Percentiles rank a stretch among this genome's conserved stretches.
phyloP scores from a whole-genome alignment of 1,140 invertebrate species.

The Harpegnathos saltator region DNA sequence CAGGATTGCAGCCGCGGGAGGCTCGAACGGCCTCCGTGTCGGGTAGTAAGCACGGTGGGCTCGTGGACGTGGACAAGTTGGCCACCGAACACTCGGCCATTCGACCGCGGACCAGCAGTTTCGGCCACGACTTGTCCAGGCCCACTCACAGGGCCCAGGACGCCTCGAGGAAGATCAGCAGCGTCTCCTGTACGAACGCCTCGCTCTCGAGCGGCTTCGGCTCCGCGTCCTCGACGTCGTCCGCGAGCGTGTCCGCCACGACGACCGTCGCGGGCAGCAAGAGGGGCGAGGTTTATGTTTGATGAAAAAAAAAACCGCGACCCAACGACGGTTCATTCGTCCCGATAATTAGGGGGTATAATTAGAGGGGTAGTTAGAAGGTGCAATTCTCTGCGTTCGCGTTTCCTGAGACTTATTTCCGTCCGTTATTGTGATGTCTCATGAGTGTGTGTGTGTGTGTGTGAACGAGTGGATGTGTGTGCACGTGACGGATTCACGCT shows the following conservation, averaged over 20 bases:
- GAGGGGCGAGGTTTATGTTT: conserved; percentile 86
- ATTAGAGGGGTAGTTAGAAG: not conserved
- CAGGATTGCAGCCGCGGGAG: conserved; percentile 77
- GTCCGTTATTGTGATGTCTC: conserved; percentile 48
- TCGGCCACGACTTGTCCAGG: conserved; percentile 61
- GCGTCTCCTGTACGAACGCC: conserved; percentile 71
- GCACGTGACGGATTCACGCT: not conserved
- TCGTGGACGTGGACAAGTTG: conserved; percentile 68
- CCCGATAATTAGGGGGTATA: conserved; percentile 12
- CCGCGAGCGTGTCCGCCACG: conserved; percentile 18
- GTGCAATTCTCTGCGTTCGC: not conserved
- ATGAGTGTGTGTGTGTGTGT: not conserved
- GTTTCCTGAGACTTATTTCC: conserved; percentile 43
- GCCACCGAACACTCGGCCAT: not conserved
- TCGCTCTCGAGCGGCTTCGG: conserved; percentile 43
- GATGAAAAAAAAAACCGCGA: conserved; percentile 49
- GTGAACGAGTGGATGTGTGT: conserved; percentile 17
- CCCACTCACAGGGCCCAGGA: conserved; percentile 66
- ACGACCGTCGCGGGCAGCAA: conserved; percentile 76
- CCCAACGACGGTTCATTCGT: not conserved
- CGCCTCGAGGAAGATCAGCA: conserved; percentile 77
- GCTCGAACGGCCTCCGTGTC: conserved; percentile 70
- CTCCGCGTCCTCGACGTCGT: conserved; percentile 32
- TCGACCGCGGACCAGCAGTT: conserved; percentile 70
- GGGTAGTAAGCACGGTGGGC: conserved; percentile 67